phyloP scores from a whole-genome alignment of 2,113 vertebrate genomes.

The Corvus moneduloides region DNA sequence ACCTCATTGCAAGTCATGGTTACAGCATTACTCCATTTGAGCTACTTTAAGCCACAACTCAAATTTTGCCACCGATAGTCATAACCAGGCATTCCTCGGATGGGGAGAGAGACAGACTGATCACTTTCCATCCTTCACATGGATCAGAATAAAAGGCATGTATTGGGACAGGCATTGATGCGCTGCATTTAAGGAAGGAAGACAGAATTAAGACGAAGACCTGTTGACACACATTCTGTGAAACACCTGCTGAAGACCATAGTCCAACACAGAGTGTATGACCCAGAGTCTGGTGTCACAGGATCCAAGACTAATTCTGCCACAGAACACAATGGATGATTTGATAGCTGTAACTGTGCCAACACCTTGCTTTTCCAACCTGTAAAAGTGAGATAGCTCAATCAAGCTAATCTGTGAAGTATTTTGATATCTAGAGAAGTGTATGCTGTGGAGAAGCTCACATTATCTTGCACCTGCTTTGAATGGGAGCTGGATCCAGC shows the following conservation, averaged over 20 bases:
- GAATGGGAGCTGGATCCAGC: neutral
- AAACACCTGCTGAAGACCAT: neutral
- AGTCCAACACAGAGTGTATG: accelerated
- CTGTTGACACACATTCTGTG: neutral
- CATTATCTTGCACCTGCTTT: neutral
- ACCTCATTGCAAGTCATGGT: neutral
- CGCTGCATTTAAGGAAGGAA: neutral
- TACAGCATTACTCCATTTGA: neutral
- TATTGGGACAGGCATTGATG: neutral
- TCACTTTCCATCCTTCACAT: neutral
- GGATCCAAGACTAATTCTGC: neutral
- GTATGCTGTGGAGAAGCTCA: neutral
- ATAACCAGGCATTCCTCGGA: accelerated
- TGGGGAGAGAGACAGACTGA: neutral
- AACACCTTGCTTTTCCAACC: neutral
- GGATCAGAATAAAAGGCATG: neutral
- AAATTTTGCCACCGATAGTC: neutral
- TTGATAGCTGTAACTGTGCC: neutral
- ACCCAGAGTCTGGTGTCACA: neutral
- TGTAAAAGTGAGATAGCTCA: neutral
- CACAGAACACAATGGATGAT: neutral
- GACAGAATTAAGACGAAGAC: neutral
- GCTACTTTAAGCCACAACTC: neutral
- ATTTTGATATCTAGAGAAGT: neutral
- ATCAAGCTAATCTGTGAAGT: neutral